A percentile compares a stretch with the other conserved stretches of the same genome.
Evolutionary conservation across 2,113 vertebrate genomes (phyloP).

Genomic region (Nycticebus coucang): DNA sequence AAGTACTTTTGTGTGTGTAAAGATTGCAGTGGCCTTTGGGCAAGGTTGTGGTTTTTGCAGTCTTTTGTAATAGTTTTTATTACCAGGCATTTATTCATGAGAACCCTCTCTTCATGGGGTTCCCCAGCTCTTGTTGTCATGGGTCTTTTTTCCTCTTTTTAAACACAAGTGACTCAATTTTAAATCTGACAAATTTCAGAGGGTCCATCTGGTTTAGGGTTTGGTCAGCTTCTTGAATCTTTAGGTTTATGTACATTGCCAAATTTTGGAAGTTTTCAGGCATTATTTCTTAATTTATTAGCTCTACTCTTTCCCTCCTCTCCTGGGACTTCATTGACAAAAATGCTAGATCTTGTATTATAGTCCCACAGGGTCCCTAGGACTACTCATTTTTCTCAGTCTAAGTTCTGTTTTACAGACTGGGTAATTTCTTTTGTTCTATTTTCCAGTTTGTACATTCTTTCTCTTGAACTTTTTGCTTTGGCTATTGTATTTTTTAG

Average conservation of each 20-base stretch:
- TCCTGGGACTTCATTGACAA: not conserved
- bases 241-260: not conserved
- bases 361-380: not conserved
- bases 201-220: not conserved
- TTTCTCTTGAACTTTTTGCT: not conserved
- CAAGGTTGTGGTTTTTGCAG: not conserved
- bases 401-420: not conserved
- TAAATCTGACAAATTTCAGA: not conserved
- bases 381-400: not conserved
- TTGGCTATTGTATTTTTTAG: not conserved
- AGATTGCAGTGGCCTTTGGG: not conserved
- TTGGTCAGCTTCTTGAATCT: not conserved
- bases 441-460: not conserved
- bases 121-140: not conserved
- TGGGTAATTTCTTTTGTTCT: not conserved
- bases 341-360: not conserved
- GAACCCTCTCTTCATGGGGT: not conserved
- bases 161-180: not conserved
- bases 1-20: not conserved
- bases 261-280: not conserved
- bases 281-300: not conserved
- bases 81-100: not conserved
- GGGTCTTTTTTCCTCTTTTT: not conserved
- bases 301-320: no score
- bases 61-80: not conserved